Percentiles rank a stretch among this genome's conserved stretches.
Conservation (phyloP, 2,797 vertebrate genomes). For the Tolypeutes matacus region DNA sequence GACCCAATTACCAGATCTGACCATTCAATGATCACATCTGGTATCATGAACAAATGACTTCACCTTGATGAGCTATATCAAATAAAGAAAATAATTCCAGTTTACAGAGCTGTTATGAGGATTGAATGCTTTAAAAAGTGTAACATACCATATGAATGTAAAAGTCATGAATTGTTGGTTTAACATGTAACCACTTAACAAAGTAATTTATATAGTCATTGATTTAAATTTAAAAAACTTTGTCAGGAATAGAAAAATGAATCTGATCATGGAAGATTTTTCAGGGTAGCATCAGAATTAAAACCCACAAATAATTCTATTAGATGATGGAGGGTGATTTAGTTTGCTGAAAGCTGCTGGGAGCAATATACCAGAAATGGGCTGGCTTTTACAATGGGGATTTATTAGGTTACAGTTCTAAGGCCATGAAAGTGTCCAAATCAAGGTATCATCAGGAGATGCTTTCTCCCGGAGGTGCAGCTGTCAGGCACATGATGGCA, state of each 20-base stretch:
- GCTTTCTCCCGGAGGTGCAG: too few relatives aligned
- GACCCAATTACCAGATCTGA: neutral
- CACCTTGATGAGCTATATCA: conserved; percentile 52
- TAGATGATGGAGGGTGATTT: neutral
- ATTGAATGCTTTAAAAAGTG: conserved; percentile 6
- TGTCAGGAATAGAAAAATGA: conserved; percentile 33
- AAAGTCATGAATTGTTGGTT: neutral
- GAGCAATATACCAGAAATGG: too few relatives aligned
- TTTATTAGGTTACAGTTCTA: too few relatives aligned
- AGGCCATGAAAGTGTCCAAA: too few relatives aligned
- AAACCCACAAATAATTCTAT: conserved; percentile 47
- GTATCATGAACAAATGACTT: conserved; percentile 26
- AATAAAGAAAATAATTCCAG: conserved; percentile 43
- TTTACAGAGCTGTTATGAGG: conserved; percentile 15
- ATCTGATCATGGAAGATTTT: conserved; percentile 11
- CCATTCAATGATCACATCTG: conserved; percentile 49
- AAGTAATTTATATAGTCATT: neutral
- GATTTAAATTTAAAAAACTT: neutral
- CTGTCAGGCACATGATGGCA: too few relatives aligned
- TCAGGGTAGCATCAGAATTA: neutral
- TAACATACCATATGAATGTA: neutral
- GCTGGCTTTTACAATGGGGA: too few relatives aligned
- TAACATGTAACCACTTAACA: neutral
- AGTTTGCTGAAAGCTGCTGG: too few relatives aligned
- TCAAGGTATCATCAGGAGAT: too few relatives aligned